These are phyloP conservation scores for Triplophysa siluroides DNA, from an alignment of 2,113 vertebrate genomes.

Conservation along the genomic window DNA sequence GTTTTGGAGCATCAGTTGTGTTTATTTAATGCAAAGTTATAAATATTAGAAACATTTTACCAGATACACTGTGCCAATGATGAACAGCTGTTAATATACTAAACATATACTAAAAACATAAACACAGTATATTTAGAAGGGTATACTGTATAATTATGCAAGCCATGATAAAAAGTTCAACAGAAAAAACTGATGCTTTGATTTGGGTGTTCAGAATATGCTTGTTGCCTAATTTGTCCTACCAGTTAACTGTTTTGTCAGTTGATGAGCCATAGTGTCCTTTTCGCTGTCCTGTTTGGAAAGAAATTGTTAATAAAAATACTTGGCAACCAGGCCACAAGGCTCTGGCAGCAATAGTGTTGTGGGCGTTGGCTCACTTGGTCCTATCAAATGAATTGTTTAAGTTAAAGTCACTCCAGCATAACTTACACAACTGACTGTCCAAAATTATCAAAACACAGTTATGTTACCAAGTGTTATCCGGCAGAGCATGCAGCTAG, in stretches of 20 bases:
- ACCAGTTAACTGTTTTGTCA: not conserved
- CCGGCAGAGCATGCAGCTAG: no score
- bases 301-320: constrained; percentile 35
- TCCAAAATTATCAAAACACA: constrained; percentile 32
- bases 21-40: no score
- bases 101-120: no score
- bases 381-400: constrained; percentile 47
- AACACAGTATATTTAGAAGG: no score
- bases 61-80: no score
- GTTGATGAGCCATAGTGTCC: not conserved
- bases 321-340: constrained; percentile 44
- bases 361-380: constrained; percentile 55
- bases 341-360: constrained; percentile 52
- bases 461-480: not conserved
- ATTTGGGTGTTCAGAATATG: not conserved
- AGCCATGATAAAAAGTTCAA: not conserved
- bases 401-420: constrained; percentile 28
- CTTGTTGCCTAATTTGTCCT: not conserved
- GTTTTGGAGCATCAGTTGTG: no score
- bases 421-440: constrained; percentile 8
- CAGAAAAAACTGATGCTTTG: not conserved
- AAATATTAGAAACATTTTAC: no score
- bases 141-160: no score
- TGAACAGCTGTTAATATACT: no score
- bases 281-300: constrained; percentile 47